These are phyloP conservation scores for Phaenicophaeus curvirostris DNA, from an alignment of 2,797 vertebrate species.

Conservation along the genomic window DNA sequence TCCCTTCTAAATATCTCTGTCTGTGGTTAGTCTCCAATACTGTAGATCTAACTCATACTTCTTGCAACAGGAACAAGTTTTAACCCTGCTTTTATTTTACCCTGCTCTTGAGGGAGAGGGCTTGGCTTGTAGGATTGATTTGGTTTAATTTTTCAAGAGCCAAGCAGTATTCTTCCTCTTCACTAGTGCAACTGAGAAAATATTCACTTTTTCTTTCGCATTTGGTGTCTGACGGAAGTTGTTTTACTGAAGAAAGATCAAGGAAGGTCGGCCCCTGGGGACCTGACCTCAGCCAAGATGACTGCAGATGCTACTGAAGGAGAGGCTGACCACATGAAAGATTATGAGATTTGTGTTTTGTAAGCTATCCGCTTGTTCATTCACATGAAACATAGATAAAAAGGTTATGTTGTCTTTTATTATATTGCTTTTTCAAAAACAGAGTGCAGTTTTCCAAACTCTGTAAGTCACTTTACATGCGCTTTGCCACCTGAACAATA, in stretches of 20 bases:
- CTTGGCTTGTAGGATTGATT: background rate
- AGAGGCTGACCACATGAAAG: constrained; percentile 6
- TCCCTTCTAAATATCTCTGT: background rate
- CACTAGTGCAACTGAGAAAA: background rate
- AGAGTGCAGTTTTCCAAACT: background rate
- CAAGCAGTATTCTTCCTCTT: background rate
- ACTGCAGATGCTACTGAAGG: background rate
- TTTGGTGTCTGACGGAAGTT: background rate
- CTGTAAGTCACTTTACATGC: background rate
- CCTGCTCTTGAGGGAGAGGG: background rate
- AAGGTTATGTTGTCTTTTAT: background rate
- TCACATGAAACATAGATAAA: background rate
- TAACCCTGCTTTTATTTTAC: background rate
- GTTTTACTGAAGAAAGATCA: background rate
- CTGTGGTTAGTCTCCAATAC: background rate
- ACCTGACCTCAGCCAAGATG: background rate
- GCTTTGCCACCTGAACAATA: background rate
- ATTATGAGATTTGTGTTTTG: constrained; percentile 16
- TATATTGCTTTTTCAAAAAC: background rate
- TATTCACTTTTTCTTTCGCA: background rate
- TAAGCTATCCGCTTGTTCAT: background rate
- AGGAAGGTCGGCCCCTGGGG: background rate
- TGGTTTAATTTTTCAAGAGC: background rate
- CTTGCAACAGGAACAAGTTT: background rate
- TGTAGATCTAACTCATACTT: background rate